Conservation (phyloP, 2,113 vertebrate species). For the Neofelis nebulosa region DNA sequence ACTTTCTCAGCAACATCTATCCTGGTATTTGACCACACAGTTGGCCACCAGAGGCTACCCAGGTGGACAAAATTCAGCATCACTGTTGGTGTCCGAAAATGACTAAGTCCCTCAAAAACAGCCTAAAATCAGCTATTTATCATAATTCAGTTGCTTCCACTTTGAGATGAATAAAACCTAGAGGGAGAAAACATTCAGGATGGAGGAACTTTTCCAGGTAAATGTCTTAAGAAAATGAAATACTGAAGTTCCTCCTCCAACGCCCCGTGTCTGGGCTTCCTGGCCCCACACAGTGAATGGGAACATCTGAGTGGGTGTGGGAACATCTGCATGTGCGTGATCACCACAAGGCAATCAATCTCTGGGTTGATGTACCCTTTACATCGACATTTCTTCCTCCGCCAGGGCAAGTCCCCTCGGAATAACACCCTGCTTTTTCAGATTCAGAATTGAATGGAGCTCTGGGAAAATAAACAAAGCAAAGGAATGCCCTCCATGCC, state of each 20-base stretch:
- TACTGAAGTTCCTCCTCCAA: neutral
- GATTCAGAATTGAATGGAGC: neutral
- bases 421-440: neutral
- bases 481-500: no score
- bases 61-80: neutral
- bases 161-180: neutral
- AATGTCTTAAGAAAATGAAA: neutral
- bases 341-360: neutral
- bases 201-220: neutral
- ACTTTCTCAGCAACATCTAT: neutral
- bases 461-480: neutral
- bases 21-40: neutral
- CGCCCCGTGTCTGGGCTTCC: neutral
- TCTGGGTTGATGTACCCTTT: neutral
- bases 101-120: neutral
- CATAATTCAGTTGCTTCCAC: neutral
- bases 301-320: neutral
- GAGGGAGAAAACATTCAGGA: neutral
- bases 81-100: neutral
- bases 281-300: rapidly evolving
- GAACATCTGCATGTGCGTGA: neutral
- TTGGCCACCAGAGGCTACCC: neutral
- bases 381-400: neutral
- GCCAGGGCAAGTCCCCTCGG: rapidly evolving
- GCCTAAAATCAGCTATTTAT: neutral